phyloP scores from a whole-genome alignment of 2,113 vertebrate species.

The Himantopus leucocephalus region DNA sequence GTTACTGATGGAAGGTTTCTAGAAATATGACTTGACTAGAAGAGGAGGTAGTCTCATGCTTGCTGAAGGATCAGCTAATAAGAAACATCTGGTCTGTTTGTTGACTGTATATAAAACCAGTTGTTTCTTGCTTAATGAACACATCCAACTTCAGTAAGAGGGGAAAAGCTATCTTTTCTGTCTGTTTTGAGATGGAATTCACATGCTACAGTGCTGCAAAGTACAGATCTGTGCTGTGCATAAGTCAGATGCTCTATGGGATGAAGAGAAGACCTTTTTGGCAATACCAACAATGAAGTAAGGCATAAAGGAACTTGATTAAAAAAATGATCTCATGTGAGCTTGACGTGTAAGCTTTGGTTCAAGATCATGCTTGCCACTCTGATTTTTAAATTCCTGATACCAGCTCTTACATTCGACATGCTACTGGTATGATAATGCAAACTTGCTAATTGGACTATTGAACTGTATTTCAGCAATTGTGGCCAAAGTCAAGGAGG shows the following conservation, averaged over 20 bases:
- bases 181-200: background rate
- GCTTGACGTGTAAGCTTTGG: background rate
- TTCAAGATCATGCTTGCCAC: background rate
- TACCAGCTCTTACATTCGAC: background rate
- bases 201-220: background rate
- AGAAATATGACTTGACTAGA: background rate
- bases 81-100: background rate
- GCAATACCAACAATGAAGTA: background rate
- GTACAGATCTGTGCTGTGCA: background rate
- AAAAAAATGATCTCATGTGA: background rate
- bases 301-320: background rate
- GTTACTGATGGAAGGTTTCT: background rate
- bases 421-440: background rate
- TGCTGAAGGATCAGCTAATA: background rate
- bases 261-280: background rate
- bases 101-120: background rate
- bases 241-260: background rate
- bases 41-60: background rate
- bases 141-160: background rate
- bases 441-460: background rate
- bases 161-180: background rate
- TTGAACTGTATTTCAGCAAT: conserved; percentile 80
- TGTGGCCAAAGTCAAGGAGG: conserved; percentile 86
- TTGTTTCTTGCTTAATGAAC: background rate
- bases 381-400: background rate